Conservation (phyloP, 2,888 invertebrate genomes). For the Drosophila atroscutellata region DNA sequence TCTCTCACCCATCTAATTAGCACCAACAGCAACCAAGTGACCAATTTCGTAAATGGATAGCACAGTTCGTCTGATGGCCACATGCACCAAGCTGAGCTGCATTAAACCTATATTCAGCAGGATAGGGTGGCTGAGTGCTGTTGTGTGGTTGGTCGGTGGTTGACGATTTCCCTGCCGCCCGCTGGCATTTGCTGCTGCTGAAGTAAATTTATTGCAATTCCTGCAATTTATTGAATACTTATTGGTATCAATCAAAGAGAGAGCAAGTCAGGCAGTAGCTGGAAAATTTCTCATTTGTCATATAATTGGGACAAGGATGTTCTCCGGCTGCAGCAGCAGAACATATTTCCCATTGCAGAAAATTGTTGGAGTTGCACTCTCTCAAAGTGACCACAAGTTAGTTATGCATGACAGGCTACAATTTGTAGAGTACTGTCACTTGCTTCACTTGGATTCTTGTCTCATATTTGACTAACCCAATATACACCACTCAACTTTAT, state of each 20-base stretch:
- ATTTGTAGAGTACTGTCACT: slow-evolving; percentile 18
- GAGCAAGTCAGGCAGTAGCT: slow-evolving; percentile 3
- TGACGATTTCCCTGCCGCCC: slow-evolving; percentile 11
- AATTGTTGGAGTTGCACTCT: neutral
- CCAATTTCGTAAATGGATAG: slow-evolving; percentile 31
- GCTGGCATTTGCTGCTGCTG: slow-evolving; percentile 23
- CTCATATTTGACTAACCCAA: neutral
- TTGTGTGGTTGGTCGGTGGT: slow-evolving; percentile 1
- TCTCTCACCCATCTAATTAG: slow-evolving; percentile 36
- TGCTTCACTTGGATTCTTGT: slow-evolving; percentile 30
- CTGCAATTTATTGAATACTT: slow-evolving; percentile 42
- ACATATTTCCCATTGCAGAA: slow-evolving; percentile 19
- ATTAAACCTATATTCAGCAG: slow-evolving; percentile 13
- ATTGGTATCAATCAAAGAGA: slow-evolving; percentile 3
- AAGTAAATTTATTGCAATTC: slow-evolving; percentile 44
- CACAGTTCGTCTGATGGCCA: neutral
- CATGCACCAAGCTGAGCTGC: slow-evolving; percentile 5
- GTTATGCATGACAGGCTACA: slow-evolving; percentile 18
- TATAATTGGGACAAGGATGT: slow-evolving; percentile 14
- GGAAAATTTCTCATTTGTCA: slow-evolving; percentile 19
- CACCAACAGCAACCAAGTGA: slow-evolving; percentile 20
- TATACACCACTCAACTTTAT: slow-evolving; percentile 14
- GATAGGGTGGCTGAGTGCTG: slow-evolving; percentile 8
- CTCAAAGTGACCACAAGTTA: slow-evolving; percentile 1
- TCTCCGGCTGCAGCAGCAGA: slow-evolving; percentile 10